Percentiles rank a stretch among this genome's conserved stretches.
Evolutionary conservation across 1,140 invertebrate species (phyloP).

Genomic region (Lepeophtheirus salmonis): DNA sequence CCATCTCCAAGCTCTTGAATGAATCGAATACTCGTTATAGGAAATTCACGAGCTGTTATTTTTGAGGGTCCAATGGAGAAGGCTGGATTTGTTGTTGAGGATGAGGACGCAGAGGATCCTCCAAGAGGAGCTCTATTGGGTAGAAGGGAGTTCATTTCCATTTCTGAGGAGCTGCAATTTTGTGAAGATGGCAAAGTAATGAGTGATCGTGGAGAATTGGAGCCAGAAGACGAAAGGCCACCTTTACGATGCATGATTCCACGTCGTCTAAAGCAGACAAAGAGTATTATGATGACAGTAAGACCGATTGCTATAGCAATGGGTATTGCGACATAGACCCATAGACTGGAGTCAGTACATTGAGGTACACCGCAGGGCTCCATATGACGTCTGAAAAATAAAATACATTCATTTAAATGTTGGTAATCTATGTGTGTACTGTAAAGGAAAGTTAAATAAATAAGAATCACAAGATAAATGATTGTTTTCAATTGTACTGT

Average conservation of each 20-base stretch:
- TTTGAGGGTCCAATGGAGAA: too few relatives aligned
- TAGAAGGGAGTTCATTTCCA: neutral
- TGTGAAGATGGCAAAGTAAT: neutral
- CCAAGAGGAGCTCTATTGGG: too few relatives aligned
- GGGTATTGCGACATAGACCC: neutral
- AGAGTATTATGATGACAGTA: neutral
- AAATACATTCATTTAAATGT: too few relatives aligned
- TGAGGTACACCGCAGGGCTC: neutral
- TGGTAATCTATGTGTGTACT: too few relatives aligned
- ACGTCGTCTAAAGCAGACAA: neutral
- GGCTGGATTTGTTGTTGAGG: slow-evolving; percentile 1
- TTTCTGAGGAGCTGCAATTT: neutral
- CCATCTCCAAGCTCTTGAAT: slow-evolving; percentile 86
- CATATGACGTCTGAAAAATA: neutral
- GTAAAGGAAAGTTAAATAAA: too few relatives aligned
- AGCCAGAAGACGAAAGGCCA: neutral
- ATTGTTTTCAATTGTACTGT: too few relatives aligned
- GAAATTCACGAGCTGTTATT: slow-evolving; percentile 3
- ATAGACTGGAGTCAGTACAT: neutral
- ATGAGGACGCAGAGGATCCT: neutral
- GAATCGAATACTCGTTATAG: slow-evolving; percentile 34
- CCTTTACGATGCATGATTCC: neutral
- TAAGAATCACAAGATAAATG: too few relatives aligned
- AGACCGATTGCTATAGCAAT: neutral
- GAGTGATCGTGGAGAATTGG: neutral